Percentiles rank a stretch among this genome's conserved stretches.
Conservation (phyloP, 1,140 invertebrate species). For the Zaprionus inermis region DNA sequence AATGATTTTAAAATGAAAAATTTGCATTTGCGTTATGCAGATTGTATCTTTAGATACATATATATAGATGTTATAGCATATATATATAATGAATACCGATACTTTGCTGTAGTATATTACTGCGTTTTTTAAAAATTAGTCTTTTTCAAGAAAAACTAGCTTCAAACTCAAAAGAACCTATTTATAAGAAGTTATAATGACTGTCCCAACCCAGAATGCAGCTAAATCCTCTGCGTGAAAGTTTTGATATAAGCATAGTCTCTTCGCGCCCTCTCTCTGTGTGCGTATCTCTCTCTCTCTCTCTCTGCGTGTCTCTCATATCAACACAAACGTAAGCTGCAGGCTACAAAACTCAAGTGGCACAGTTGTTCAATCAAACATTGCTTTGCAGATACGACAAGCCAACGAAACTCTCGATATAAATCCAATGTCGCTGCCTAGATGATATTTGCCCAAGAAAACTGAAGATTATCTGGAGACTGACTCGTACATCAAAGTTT, state of each 20-base stretch:
- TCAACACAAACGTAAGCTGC: conserved; percentile 65
- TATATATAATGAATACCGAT: background rate
- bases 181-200: too few species aligned
- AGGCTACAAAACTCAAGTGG: conserved; percentile 20
- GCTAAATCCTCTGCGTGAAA: too few species aligned
- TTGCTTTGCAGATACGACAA: conserved; percentile 60
- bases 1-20: conserved; percentile 4
- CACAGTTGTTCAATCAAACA: conserved; percentile 3
- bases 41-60: background rate
- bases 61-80: background rate
- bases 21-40: background rate
- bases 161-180: background rate
- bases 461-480: too few species aligned
- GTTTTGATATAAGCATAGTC: too few species aligned
- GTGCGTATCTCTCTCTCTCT: background rate
- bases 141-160: background rate
- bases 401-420: conserved; percentile 27
- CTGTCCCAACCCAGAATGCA: too few species aligned
- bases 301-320: conserved; percentile 58
- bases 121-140: background rate
- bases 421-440: conserved; percentile 75
- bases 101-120: background rate
- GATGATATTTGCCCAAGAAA: conserved; percentile 51
- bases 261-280: background rate
- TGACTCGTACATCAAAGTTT: too few species aligned